A percentile compares a stretch with the other conserved stretches of the same genome.
Conservation (phyloP, 1,140 invertebrate genomes). For the Brachionus plicatilis region DNA sequence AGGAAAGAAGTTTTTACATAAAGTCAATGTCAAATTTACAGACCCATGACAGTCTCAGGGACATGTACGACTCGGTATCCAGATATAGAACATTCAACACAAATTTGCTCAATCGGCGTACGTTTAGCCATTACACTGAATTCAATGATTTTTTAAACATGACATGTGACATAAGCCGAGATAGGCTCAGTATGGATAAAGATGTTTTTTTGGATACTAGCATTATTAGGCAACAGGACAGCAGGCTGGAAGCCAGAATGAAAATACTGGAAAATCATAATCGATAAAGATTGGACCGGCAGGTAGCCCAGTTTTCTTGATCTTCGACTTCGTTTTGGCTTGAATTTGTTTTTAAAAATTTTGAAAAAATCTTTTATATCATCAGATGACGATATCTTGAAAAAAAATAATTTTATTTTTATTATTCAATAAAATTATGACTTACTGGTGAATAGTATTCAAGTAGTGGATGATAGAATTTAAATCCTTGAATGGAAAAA, state of each 20-base stretch:
- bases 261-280: conserved; percentile 95
- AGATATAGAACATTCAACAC: conserved; percentile 45
- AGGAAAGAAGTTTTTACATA: neutral
- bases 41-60: conserved; percentile 58
- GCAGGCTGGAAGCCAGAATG: conserved; percentile 86
- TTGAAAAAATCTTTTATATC: conserved; percentile 94
- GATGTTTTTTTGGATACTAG: conserved; percentile 86
- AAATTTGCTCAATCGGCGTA: conserved; percentile 40
- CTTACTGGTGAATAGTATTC: conserved; percentile 65
- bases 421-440: too few relatives aligned
- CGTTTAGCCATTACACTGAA: conserved; percentile 42
- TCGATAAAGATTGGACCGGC: conserved; percentile 51
- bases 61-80: conserved; percentile 45
- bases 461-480: conserved; percentile 97
- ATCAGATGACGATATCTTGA: conserved; percentile 89
- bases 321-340: conserved; percentile 65
- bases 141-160: conserved; percentile 42
- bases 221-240: conserved; percentile 84
- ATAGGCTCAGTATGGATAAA: conserved; percentile 59
- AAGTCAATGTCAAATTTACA: conserved; percentile 16
- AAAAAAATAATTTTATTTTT: neutral
- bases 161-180: conserved; percentile 49
- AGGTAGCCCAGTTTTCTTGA: conserved; percentile 38
- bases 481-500: conserved; percentile 66
- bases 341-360: conserved; percentile 94